Conservation (phyloP, 1,140 invertebrate species). For the Sarcophaga bullata region DNA sequence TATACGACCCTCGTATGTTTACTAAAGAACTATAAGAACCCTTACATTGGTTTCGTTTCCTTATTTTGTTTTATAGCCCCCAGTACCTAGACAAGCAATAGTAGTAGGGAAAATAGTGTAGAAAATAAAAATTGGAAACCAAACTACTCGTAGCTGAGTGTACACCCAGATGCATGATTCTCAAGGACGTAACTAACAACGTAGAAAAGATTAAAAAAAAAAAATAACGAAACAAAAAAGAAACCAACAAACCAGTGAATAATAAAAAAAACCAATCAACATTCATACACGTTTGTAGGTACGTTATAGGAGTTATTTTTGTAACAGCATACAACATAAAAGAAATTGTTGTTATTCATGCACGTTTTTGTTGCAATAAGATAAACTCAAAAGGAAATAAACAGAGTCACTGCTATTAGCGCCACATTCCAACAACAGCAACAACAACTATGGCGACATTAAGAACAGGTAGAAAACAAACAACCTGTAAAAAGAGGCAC, state of each 20-base stretch:
- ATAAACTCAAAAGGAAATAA: background rate
- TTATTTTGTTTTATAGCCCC: background rate
- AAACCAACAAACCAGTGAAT: background rate
- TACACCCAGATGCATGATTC: background rate
- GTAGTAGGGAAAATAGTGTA: background rate
- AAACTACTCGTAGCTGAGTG: background rate
- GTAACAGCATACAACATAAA: background rate
- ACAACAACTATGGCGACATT: background rate
- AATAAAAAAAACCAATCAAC: too few species aligned
- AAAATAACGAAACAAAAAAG: background rate
- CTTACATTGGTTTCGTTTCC: too few species aligned
- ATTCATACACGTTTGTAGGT: too few species aligned
- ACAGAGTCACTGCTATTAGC: background rate
- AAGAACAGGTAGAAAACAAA: background rate
- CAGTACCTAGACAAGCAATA: background rate
- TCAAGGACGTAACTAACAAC: constrained; percentile 21
- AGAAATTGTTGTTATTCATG: background rate
- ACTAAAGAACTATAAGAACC: background rate
- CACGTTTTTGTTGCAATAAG: background rate
- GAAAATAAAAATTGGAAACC: background rate
- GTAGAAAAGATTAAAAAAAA: background rate
- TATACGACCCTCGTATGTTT: background rate
- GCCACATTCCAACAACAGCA: background rate
- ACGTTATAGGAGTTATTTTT: background rate
- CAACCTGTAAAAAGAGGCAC: constrained; percentile 1